Evolutionary conservation across 2,888 invertebrate genomes (phyloP).

Genomic region (Danaus chrysippus): DNA sequence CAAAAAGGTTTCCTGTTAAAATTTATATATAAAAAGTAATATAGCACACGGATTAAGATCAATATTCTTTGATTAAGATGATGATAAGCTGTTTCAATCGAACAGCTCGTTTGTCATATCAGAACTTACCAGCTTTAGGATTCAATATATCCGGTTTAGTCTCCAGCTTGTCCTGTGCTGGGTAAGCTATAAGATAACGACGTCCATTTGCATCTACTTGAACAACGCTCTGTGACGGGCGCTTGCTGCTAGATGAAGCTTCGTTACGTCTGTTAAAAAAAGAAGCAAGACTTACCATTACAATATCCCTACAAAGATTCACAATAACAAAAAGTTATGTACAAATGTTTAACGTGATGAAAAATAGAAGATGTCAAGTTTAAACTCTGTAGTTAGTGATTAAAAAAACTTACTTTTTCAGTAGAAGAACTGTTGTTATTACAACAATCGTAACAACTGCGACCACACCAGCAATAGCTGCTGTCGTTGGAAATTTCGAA

Average conservation of each 20-base stretch:
- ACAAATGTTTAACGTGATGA: too few species aligned
- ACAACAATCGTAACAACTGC: constrained; percentile 57
- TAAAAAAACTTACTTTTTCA: constrained; percentile 45
- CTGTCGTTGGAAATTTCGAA: constrained; percentile 59
- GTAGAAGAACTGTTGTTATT: constrained; percentile 51
- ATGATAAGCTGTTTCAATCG: neutral
- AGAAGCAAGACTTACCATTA: neutral
- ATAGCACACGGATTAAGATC: neutral
- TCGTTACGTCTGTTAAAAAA: constrained; percentile 50
- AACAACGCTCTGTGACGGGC: constrained; percentile 71
- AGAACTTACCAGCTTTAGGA: constrained; percentile 62
- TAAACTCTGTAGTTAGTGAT: neutral
- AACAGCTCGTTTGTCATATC: neutral
- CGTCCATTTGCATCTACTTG: constrained; percentile 69
- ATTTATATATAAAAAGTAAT: too few species aligned
- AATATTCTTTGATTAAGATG: neutral
- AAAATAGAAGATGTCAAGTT: too few species aligned
- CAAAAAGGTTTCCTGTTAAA: too few species aligned
- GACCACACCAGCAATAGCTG: constrained; percentile 58
- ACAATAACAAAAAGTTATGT: too few species aligned
- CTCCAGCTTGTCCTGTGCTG: constrained; percentile 60
- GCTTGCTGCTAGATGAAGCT: constrained; percentile 51
- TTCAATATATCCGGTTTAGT: constrained; percentile 70
- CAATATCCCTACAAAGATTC: too few species aligned
- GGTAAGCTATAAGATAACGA: constrained; percentile 68